Conservation (phyloP, 2,113 vertebrate species). For the Panthera uncia region DNA sequence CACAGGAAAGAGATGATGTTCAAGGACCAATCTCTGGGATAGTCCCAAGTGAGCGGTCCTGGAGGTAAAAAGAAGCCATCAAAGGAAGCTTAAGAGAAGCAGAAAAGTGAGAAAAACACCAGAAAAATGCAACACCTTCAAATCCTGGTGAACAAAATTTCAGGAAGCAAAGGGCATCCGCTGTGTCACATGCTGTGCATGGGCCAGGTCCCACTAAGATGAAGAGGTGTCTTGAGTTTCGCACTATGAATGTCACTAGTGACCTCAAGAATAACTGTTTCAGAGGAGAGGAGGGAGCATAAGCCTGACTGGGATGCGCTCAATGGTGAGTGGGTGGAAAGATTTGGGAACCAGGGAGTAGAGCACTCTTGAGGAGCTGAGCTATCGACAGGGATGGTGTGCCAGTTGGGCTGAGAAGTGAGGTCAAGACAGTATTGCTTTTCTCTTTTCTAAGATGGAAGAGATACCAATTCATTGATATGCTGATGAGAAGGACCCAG, state of each 20-base stretch:
- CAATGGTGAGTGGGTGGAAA: neutral
- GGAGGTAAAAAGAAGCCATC: neutral
- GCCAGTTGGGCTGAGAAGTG: neutral
- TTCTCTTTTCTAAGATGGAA: neutral
- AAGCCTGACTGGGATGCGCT: neutral
- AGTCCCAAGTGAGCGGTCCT: neutral
- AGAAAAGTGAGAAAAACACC: neutral
- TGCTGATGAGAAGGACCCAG: neutral
- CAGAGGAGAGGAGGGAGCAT: neutral
- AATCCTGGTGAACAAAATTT: neutral
- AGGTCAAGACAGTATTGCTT: neutral
- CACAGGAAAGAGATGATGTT: neutral
- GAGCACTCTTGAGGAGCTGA: neutral
- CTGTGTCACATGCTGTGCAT: neutral
- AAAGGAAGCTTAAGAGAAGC: neutral
- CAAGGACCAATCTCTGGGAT: neutral
- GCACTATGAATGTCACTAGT: neutral
- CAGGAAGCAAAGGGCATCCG: neutral
- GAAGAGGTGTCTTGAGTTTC: neutral
- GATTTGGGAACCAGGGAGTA: neutral
- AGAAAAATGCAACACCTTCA: neutral
- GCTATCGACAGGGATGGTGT: neutral
- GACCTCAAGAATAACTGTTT: neutral
- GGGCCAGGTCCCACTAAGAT: neutral
- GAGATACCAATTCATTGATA: neutral